phyloP scores from a whole-genome alignment of 2,797 vertebrate genomes.

The Meda fulgida region DNA sequence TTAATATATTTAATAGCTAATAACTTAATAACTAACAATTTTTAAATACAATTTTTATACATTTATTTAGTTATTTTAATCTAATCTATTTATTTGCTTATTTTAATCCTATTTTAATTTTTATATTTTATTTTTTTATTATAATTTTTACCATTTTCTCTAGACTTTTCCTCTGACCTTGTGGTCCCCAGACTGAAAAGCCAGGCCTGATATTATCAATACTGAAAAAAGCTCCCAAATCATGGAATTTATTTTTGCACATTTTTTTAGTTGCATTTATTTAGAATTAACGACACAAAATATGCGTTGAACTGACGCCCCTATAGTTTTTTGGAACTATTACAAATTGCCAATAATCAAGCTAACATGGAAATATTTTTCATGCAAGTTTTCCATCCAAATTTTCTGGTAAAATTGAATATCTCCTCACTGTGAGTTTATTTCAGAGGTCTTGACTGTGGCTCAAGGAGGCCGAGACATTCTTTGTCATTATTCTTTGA shows the following conservation, averaged over 20 bases:
- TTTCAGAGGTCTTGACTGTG: not conserved
- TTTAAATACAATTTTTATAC: no score
- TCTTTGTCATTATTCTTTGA: constrained; percentile 60
- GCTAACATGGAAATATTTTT: constrained; percentile 18
- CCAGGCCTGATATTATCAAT: no score
- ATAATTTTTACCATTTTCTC: not conserved
- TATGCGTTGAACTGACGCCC: not conserved
- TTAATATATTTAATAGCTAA: no score
- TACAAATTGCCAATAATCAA: constrained; percentile 18
- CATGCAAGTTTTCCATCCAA: constrained; percentile 32
- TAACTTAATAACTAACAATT: no score
- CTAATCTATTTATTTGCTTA: no score
- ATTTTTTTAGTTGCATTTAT: not conserved
- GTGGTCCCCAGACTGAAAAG: not conserved
- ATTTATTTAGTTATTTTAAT: no score
- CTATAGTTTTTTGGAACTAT: constrained; percentile 24
- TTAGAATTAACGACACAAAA: not conserved
- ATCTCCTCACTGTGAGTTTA: constrained; percentile 25
- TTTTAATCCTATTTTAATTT: no score
- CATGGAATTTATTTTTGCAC: not conserved
- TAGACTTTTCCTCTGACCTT: no score
- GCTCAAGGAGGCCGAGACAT: constrained; percentile 39
- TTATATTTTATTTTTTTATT: no score
- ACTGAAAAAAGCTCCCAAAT: not conserved
- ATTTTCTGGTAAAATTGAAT: constrained; percentile 37